phyloP scores from a whole-genome alignment of 2,113 vertebrate genomes.

The Spea multiplicata region DNA sequence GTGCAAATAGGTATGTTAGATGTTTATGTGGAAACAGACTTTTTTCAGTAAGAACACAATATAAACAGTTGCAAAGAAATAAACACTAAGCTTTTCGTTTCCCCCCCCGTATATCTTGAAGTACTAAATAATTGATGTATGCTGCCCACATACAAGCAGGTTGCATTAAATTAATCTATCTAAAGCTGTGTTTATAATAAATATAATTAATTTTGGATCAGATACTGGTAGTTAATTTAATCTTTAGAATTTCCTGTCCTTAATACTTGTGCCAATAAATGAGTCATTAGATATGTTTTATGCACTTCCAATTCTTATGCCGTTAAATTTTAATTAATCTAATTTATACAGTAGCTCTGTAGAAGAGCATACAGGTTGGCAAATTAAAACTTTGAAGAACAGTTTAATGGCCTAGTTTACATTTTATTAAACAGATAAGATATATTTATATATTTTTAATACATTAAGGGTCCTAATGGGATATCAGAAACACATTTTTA shows the following conservation, averaged over 20 bases:
- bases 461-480: too few relatives aligned
- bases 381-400: not conserved
- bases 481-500: too few relatives aligned
- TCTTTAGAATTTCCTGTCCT: not conserved
- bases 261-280: not conserved
- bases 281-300: not conserved
- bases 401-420: not conserved
- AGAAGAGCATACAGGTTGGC: not conserved
- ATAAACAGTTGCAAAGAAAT: slow-evolving; percentile 5
- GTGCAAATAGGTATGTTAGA: slow-evolving; percentile 34
- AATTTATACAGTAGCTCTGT: not conserved
- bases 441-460: too few relatives aligned
- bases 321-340: not conserved
- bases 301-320: not conserved
- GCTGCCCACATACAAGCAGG: slow-evolving; percentile 35
- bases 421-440: too few relatives aligned
- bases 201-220: slow-evolving; percentile 4
- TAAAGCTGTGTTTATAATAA: slow-evolving; percentile 16
- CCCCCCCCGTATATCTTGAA: not conserved
- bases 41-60: slow-evolving; percentile 12
- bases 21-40: slow-evolving; percentile 25
- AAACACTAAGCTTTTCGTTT: slow-evolving; percentile 14
- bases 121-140: slow-evolving; percentile 8
- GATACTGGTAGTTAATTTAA: slow-evolving; percentile 2
- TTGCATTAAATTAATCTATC: slow-evolving; percentile 20